Percentiles rank a stretch among this genome's conserved stretches.
These are phyloP conservation scores for Picathartes gymnocephalus DNA, from an alignment of 2,113 vertebrate genomes.

Conservation along the genomic window DNA sequence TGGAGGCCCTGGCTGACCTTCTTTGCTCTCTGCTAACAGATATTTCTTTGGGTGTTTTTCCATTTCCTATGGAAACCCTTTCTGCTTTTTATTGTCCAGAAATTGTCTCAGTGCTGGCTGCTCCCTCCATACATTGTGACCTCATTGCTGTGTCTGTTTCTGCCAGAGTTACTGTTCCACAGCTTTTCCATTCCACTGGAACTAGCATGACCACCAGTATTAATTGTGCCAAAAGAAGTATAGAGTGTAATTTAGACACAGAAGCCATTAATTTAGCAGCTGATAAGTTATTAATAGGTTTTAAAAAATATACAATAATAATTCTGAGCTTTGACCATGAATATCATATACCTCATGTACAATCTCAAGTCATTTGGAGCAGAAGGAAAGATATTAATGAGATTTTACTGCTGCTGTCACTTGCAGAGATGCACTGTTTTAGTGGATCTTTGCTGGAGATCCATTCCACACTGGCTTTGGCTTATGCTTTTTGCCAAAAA, in stretches of 20 bases:
- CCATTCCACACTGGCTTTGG: neutral
- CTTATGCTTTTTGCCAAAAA: neutral
- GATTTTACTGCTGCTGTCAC: neutral
- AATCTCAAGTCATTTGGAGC: neutral
- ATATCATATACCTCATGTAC: neutral
- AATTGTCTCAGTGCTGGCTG: neutral
- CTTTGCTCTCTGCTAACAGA: neutral
- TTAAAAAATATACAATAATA: neutral
- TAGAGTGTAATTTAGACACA: neutral
- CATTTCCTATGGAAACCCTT: neutral
- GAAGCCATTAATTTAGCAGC: neutral
- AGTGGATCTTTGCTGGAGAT: neutral
- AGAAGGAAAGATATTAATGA: neutral
- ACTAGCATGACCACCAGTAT: neutral
- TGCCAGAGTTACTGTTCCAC: neutral
- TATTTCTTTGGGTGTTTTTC: neutral
- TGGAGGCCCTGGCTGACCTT: neutral
- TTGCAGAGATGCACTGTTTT: neutral
- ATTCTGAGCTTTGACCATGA: neutral
- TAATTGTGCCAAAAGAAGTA: neutral
- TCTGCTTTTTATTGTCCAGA: neutral
- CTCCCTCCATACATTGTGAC: neutral
- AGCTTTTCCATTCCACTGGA: neutral
- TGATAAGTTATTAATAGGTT: neutral
- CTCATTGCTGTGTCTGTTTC: neutral